Evolutionary conservation across 2,797 vertebrate species (phyloP).

Genomic region (Enteromius trimaculatus): DNA sequence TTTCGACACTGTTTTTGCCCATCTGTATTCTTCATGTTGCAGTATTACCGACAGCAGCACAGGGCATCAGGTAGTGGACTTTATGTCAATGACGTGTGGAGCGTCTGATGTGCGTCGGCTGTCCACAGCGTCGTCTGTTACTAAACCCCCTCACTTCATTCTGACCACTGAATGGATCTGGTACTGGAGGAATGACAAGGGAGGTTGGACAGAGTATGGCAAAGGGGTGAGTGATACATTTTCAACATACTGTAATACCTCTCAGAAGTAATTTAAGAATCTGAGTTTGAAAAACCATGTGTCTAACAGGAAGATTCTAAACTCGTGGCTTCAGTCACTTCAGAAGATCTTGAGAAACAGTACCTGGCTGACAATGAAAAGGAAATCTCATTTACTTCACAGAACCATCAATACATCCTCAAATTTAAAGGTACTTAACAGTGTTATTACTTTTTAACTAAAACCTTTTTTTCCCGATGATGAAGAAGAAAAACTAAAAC

Average conservation of each 20-base stretch:
- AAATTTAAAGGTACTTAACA: constrained; percentile 75
- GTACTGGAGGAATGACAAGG: constrained; percentile 87
- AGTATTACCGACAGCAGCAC: constrained; percentile 26
- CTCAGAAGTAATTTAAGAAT: background rate
- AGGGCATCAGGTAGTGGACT: constrained; percentile 71
- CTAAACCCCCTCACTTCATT: constrained; percentile 84
- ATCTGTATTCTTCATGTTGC: background rate
- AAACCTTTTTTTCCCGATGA: background rate
- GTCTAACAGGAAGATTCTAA: constrained; percentile 68
- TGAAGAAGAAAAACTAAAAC: background rate
- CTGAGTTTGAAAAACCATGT: background rate
- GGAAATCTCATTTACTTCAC: constrained; percentile 77
- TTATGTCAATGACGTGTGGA: constrained; percentile 78
- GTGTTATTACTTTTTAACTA: background rate
- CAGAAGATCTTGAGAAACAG: constrained; percentile 84
- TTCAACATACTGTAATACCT: background rate
- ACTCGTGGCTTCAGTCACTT: constrained; percentile 71
- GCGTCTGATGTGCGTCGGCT: constrained; percentile 79
- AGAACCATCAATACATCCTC: constrained; percentile 80
- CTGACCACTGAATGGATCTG: constrained; percentile 94
- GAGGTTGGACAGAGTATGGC: constrained; percentile 85
- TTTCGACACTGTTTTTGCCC: background rate
- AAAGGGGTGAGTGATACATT: constrained; percentile 73
- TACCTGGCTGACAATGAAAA: constrained; percentile 74
- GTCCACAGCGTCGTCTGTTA: constrained; percentile 86